Percentiles rank a stretch among this genome's conserved stretches.
Evolutionary conservation across 2,888 invertebrate species (phyloP).

Genomic region (Apamea anceps): DNA sequence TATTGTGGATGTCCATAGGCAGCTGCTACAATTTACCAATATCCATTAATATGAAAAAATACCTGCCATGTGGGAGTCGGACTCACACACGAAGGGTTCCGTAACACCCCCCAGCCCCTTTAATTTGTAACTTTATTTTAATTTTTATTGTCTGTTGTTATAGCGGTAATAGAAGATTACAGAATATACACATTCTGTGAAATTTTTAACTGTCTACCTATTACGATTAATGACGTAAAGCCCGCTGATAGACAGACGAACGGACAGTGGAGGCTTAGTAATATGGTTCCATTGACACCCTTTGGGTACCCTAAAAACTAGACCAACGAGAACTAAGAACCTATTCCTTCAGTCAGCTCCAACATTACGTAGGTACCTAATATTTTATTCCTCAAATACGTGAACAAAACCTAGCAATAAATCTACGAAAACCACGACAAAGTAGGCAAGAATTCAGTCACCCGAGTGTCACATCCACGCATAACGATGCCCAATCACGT

Average conservation of each 20-base stretch:
- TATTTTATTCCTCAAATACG: not conserved
- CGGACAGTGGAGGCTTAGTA: not conserved
- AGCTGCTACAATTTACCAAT: not conserved
- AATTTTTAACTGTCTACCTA: not conserved
- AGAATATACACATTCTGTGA: not conserved
- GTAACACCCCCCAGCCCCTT: too few species aligned
- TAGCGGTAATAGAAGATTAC: not conserved
- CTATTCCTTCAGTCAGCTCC: not conserved
- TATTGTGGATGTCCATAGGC: not conserved
- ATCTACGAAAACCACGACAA: slow-evolving; percentile 23
- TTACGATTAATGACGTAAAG: too few species aligned
- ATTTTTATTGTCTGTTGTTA: not conserved
- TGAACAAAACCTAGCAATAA: slow-evolving; percentile 17
- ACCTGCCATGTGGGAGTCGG: too few species aligned
- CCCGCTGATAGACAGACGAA: not conserved
- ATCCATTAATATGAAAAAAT: not conserved
- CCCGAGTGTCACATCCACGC: slow-evolving; percentile 28
- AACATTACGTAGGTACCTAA: not conserved
- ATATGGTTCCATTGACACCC: not conserved
- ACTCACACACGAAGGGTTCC: not conserved
- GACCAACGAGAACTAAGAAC: not conserved
- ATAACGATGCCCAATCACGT: slow-evolving; percentile 54
- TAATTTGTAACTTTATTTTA: too few species aligned
- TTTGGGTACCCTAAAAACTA: not conserved
- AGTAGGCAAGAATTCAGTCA: slow-evolving; percentile 27